Conservation (phyloP, 1,140 invertebrate genomes). For the Drosophila hydei region DNA sequence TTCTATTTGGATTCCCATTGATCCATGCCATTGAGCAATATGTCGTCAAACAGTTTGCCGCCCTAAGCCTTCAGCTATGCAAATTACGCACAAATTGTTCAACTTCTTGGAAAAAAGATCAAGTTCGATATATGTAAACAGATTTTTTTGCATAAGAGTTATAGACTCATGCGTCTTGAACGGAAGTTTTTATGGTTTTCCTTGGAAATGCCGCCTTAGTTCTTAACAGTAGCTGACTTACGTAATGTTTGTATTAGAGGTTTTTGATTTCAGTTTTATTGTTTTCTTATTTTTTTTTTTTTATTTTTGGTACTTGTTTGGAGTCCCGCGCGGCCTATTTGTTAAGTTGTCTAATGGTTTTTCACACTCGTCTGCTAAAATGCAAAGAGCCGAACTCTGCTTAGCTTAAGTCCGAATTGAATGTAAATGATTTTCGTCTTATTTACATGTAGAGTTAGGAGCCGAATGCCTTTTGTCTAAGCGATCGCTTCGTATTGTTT, state of each 20-base stretch:
- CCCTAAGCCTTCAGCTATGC: conserved; percentile 66
- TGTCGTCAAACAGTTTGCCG: conserved; percentile 81
- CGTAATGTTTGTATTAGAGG: conserved; percentile 72
- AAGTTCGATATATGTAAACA: conserved; percentile 16
- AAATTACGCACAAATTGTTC: conserved; percentile 78
- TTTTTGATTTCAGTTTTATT: conserved; percentile 72
- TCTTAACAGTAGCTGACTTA: conserved; percentile 68
- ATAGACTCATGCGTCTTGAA: conserved; percentile 11
- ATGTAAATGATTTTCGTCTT: conserved; percentile 61
- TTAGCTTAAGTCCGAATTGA: conserved; percentile 42
- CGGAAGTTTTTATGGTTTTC: conserved; percentile 76
- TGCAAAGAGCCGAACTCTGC: conserved; percentile 26
- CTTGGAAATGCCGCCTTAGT: conserved; percentile 42
- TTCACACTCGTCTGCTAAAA: conserved; percentile 79
- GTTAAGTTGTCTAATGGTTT: conserved; percentile 61
- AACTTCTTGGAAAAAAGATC: conserved; percentile 69
- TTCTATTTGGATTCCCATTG: conserved; percentile 48
- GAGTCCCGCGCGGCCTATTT: conserved; percentile 21
- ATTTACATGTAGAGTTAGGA: conserved; percentile 46
- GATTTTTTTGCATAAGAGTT: conserved; percentile 60
- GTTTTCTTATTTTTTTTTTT: conserved; percentile 42
- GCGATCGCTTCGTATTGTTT: conserved; percentile 9
- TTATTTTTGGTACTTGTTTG: background rate
- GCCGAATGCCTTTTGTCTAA: conserved; percentile 39
- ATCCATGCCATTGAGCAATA: conserved; percentile 78